Base-by-base conservation (phyloP, 2,113 vertebrate species). In the Alces alces region DNA sequence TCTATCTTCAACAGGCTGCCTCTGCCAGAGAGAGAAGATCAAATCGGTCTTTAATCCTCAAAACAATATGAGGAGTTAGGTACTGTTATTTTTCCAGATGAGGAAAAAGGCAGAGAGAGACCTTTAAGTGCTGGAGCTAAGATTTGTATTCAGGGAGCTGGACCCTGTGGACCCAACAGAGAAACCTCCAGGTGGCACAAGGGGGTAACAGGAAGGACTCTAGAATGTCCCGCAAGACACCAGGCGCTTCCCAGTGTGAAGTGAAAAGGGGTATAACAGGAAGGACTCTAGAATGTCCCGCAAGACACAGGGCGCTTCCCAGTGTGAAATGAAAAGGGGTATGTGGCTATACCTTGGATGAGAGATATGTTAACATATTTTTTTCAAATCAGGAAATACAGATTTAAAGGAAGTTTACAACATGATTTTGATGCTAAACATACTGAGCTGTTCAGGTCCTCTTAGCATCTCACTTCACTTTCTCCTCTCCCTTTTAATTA, bases 351-450 rank as follows among this genome's bases (percentile, higher is more conserved):
- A 15, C 52, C 64, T 23, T 47, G 73, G 30, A 89, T 54, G 61
- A 52, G 82, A 66, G 58, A 93, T 28, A 60, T 36, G 28, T 45
- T 58, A 39, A 43, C 39, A 58, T 28, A 28, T n/a, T 83, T 76
- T 87, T 21, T 55, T 54, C 7, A 9, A 76, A 79, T 84, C 28
- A 61, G 12, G 6, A 57, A 95, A 61, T 61, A 47, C 4, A 28
- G 58, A 84, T 58, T 89, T 95, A n/a, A 92, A 86, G n/a, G 3
- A 28, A 89, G 55, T 85, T 84, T 76, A n/a, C 33, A 36, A 43
- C 36, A 76, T 70, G 25, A 64, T 92, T 86, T 86, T 95, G 93
- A 78, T 21, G 52, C 52, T 61, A 78, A 25, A 58, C 64, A 39
- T 33, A 30, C 43, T 57, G 19, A 84, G 47, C 13, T 55, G 45